Evolutionary conservation across 2,888 invertebrate genomes (phyloP).

Genomic region (Ormyrus labotus): DNA sequence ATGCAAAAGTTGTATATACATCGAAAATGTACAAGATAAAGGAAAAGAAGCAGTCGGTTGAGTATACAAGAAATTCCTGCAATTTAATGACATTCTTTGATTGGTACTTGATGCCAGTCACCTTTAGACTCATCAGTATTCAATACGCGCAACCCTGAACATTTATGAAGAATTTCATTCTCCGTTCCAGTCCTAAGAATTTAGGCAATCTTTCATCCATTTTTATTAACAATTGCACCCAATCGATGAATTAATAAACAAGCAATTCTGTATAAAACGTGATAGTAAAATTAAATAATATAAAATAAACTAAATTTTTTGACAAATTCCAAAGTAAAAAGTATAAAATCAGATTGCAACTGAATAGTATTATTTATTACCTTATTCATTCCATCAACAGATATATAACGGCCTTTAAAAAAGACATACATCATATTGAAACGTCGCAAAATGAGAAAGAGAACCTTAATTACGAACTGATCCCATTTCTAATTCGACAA

Average conservation of each 20-base stretch:
- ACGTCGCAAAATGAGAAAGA: slow-evolving; percentile 16
- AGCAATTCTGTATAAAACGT: no score
- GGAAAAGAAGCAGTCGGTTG: slow-evolving; percentile 64
- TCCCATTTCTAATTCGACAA: slow-evolving; percentile 56
- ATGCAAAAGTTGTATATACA: slow-evolving; percentile 56
- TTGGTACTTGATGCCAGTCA: slow-evolving; percentile 72
- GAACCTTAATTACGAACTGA: slow-evolving; percentile 43
- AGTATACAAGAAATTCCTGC: slow-evolving; percentile 72
- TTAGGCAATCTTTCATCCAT: slow-evolving; percentile 1
- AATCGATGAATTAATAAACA: no score
- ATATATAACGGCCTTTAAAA: no score
- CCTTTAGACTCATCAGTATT: slow-evolving; percentile 67
- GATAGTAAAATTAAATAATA: no score
- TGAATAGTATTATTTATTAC: no score
- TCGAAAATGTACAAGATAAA: slow-evolving; percentile 56
- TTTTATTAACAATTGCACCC: neutral
- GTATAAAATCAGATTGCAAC: slow-evolving; percentile 3
- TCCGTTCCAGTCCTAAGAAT: slow-evolving; percentile 36
- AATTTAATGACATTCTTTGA: slow-evolving; percentile 74
- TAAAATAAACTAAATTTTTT: no score
- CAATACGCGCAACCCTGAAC: slow-evolving; percentile 67
- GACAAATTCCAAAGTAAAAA: slow-evolving; percentile 8
- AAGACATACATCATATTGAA: slow-evolving; percentile 7
- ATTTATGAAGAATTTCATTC: slow-evolving; percentile 69
- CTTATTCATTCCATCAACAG: no score